These are phyloP conservation scores for Notamacropus eugenii DNA, from an alignment of 2,797 vertebrate genomes.

Conservation along the genomic window DNA sequence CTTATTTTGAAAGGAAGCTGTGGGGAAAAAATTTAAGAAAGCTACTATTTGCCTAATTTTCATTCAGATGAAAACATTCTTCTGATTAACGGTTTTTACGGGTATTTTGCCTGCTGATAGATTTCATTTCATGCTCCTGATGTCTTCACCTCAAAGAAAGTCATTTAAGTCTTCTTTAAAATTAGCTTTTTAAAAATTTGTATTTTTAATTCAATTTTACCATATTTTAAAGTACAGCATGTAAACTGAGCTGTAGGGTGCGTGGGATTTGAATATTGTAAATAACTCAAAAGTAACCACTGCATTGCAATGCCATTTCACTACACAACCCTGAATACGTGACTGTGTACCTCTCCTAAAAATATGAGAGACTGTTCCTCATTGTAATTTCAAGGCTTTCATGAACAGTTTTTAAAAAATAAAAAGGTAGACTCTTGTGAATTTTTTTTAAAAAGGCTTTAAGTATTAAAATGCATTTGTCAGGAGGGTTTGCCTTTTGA, in stretches of 20 bases:
- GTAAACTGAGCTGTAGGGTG: background rate
- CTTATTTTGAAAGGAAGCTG: conserved; percentile 52
- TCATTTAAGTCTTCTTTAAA: conserved; percentile 16
- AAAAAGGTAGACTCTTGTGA: background rate
- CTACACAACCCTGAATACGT: background rate
- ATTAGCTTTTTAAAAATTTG: background rate
- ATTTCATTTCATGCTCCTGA: conserved; percentile 5
- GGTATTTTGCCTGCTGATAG: background rate
- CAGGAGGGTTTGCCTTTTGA: conserved; percentile 21
- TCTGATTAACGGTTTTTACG: background rate
- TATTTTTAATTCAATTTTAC: conserved; percentile 12
- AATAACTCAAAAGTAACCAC: background rate
- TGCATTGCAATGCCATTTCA: background rate
- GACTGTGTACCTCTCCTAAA: background rate
- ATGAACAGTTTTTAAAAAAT: conserved; percentile 35
- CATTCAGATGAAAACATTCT: conserved; percentile 6
- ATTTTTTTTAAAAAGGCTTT: conserved; percentile 27
- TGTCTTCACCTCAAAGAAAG: background rate
- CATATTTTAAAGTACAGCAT: background rate
- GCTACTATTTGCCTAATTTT: conserved; percentile 43
- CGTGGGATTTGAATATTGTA: background rate
- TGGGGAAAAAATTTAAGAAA: background rate
- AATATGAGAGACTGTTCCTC: background rate
- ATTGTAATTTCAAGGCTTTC: background rate
- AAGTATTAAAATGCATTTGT: background rate